phyloP scores from a whole-genome alignment of 2,113 vertebrate species.

The Tragelaphus scriptus region DNA sequence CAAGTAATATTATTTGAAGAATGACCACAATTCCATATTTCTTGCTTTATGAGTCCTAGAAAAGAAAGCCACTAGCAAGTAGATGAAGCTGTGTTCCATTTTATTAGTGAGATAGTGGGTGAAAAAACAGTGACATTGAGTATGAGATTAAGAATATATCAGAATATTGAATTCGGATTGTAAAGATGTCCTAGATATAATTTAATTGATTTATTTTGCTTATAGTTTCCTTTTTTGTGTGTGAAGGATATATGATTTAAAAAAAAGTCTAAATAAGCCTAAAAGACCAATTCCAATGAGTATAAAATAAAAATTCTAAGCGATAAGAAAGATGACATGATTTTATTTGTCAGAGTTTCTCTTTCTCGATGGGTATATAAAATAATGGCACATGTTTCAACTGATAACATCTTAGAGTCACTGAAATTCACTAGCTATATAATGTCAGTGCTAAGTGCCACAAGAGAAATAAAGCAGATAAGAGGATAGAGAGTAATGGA shows the following conservation, averaged over 20 bases:
- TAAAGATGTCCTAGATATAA: conserved; percentile 11
- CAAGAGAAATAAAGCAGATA: conserved; percentile 38
- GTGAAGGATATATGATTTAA: background rate
- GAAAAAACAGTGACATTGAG: background rate
- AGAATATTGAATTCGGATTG: conserved; percentile 32
- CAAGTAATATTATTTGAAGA: background rate
- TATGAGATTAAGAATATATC: background rate
- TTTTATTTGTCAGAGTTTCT: conserved; percentile 28
- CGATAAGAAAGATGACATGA: background rate
- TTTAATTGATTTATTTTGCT: conserved; percentile 34
- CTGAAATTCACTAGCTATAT: conserved; percentile 23
- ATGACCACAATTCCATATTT: conserved; percentile 14
- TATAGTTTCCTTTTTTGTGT: background rate
- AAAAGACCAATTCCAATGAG: background rate
- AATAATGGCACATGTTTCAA: conserved; percentile 23
- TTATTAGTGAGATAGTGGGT: conserved; percentile 13
- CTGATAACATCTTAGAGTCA: conserved; percentile 4
- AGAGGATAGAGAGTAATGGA: background rate
- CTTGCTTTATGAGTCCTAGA: background rate
- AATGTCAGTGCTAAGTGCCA: conserved; percentile 2
- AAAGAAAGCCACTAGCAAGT: background rate
- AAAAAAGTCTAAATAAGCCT: background rate
- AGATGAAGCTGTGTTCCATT: background rate
- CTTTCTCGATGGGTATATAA: background rate
- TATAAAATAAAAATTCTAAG: conserved; percentile 44